Evolutionary conservation across 2,888 invertebrate species (phyloP), one percentile per base, ranked within the genome.

Genomic region (Scaeva pyrastri): DNA sequence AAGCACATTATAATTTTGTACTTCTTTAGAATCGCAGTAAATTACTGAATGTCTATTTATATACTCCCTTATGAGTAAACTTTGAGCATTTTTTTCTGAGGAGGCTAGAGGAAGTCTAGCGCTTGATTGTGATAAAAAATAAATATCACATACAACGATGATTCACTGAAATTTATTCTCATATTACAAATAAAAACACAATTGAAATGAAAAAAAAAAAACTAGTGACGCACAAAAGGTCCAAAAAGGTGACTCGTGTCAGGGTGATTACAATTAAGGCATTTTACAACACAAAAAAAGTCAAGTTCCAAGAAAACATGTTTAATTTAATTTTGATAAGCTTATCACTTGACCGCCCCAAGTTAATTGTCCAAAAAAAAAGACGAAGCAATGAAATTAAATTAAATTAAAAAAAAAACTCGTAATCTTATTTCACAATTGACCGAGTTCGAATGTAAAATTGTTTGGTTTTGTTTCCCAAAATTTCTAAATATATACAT

Each of bases 201-300:
- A 21, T 31, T 64, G 12, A 12, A 45, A 31, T 64, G 12, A 12
- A 45, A 31, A 1, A 64, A 48, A 64, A 2, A 45, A 48, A 64
- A 31, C 19, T 21, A 45, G n/a, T 64, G 64, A 64, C 64, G 64
- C 64, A 64, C 45, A 19, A 31, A 41, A 64, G 26, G 45, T 45
- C 64, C 45, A 16, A 19, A 19, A 64, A 64, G 26, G 45, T 64
- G 64, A 64, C 64, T 64, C 12, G 31, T 64, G 45, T 64, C 62
- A 64, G 19, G 31, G 62, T 16, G 11, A 0, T 60, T 39, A 31
- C 19, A 62, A 62, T 62, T 62, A 62, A 62, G 23, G 14, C 26
- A 62, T 62, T 43, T 62, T 1, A 10, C 41, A 62, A 60, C 0
- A 6, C 8, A 41, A 41, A 60, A 2, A 23, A 52, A 21, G n/a